Conservation (phyloP, 2,113 vertebrate genomes). For the Neotoma lepida region DNA sequence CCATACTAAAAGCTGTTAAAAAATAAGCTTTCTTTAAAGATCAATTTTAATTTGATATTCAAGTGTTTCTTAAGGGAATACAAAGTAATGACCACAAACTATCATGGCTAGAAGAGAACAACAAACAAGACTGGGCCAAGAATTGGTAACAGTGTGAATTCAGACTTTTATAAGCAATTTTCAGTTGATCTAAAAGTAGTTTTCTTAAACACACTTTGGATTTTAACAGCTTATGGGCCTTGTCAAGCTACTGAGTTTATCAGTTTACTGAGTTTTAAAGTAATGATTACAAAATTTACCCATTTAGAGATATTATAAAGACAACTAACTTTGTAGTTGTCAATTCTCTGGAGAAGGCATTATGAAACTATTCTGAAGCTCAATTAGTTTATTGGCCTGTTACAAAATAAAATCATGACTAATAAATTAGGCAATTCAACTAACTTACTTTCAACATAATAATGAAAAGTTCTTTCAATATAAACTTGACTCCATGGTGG, state of each 20-base stretch:
- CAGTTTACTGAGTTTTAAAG: slow-evolving; percentile 14
- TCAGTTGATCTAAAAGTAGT: slow-evolving; percentile 26
- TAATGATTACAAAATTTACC: slow-evolving; percentile 3
- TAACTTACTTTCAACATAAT: slow-evolving; percentile 54
- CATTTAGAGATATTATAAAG: slow-evolving; percentile 14
- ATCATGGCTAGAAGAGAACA: not conserved
- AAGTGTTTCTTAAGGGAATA: slow-evolving; percentile 70
- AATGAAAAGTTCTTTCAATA: slow-evolving; percentile 35
- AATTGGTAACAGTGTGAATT: not conserved
- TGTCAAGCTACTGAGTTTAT: not conserved
- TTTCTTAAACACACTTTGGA: slow-evolving; percentile 42
- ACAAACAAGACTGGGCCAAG: slow-evolving; percentile 33
- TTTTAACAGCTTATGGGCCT: slow-evolving; percentile 4
- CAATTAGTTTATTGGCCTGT: slow-evolving; percentile 28
- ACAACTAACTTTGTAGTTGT: not conserved
- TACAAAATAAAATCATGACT: slow-evolving; percentile 59
- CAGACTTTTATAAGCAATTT: slow-evolving; percentile 16
- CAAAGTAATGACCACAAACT: slow-evolving; percentile 5
- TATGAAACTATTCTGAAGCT: slow-evolving; percentile 32
- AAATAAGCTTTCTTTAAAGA: slow-evolving; percentile 72
- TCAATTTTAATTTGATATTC: slow-evolving; percentile 68
- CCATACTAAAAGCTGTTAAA: slow-evolving; percentile 70
- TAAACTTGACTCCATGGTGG: not conserved
- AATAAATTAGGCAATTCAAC: slow-evolving; percentile 50
- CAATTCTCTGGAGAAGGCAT: not conserved